Evolutionary conservation across 2,797 vertebrate species (phyloP).

Genomic region (Lycodopsis pacificus): DNA sequence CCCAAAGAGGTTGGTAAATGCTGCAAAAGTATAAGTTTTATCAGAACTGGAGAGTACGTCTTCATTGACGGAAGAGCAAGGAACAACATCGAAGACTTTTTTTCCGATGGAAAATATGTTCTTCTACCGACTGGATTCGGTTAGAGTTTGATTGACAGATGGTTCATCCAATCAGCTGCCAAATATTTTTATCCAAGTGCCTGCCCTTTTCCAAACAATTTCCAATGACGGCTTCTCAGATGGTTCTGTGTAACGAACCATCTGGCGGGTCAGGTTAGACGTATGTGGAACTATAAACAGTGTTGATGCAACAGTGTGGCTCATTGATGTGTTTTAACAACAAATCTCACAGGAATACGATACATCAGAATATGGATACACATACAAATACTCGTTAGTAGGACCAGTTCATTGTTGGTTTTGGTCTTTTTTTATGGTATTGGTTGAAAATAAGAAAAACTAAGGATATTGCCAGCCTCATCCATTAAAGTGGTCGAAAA

Average conservation of each 20-base stretch:
- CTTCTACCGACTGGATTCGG: background rate
- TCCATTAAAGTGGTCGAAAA: constrained; percentile 10
- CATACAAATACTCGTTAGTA: background rate
- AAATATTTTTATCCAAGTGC: background rate
- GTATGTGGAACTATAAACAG: background rate
- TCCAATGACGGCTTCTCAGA: too few relatives aligned
- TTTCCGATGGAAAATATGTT: background rate
- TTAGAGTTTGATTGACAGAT: background rate
- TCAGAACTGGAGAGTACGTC: background rate
- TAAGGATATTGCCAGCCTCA: background rate
- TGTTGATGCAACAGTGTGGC: background rate
- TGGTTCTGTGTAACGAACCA: too few relatives aligned
- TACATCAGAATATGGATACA: background rate
- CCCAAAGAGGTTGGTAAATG: too few relatives aligned
- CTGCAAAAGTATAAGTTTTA: too few relatives aligned
- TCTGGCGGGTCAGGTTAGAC: too few relatives aligned
- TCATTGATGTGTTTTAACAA: background rate
- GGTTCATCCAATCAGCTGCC: background rate
- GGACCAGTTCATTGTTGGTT: background rate
- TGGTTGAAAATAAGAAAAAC: background rate
- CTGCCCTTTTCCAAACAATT: background rate
- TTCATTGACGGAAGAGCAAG: background rate
- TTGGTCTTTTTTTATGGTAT: background rate
- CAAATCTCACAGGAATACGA: background rate
- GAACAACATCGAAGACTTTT: background rate